Base-by-base conservation (phyloP, 1,140 invertebrate species). In the Sipha flava region DNA sequence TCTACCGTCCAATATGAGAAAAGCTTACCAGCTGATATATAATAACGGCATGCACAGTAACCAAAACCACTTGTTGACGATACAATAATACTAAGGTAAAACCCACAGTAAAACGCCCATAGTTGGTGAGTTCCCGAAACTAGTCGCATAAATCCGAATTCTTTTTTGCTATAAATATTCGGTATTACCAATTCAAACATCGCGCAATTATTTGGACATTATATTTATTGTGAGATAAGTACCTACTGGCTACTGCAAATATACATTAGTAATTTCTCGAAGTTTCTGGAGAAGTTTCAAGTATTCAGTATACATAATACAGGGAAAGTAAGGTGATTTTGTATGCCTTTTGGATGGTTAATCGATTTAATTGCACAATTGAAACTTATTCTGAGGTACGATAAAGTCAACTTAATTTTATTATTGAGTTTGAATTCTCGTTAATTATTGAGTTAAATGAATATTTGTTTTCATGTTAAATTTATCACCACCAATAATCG, bases 1-100 rank as follows among this genome's bases (percentile, higher is more conserved):
- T n/a, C n/a, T n/a, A n/a, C n/a, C n/a, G n/a, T n/a, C n/a, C n/a
- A n/a, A n/a, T n/a, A n/a, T n/a, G n/a, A n/a, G n/a, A n/a, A n/a
- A n/a, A n/a, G n/a, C n/a, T n/a, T n/a, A 31, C 57, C 7, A 16
- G 23, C 31, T 26, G 21, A 45, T 45, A 45, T n/a, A n/a, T n/a
- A 45, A 68, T 45, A 7, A 12, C 16, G 40, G 43, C 10, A 16
- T 29, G 31, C 16, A 47, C 12, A 12, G 21, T 37, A 16, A 18
- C 37, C 14, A 23, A 66, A 70, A 70, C 66, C 66, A 70, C 66
- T 70, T 70, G 66, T 70, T 70, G 66, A 70, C 66, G 26, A 43
- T 47, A 47, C 66, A 70, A 47, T 45, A 47, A 29, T 29, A 45
- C 40, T n/a, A 47, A 70, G 23, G 23, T 29, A 26, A 70, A 45